Conservation (phyloP, 2,797 vertebrate genomes). For the Halcyon smyrnensis region DNA sequence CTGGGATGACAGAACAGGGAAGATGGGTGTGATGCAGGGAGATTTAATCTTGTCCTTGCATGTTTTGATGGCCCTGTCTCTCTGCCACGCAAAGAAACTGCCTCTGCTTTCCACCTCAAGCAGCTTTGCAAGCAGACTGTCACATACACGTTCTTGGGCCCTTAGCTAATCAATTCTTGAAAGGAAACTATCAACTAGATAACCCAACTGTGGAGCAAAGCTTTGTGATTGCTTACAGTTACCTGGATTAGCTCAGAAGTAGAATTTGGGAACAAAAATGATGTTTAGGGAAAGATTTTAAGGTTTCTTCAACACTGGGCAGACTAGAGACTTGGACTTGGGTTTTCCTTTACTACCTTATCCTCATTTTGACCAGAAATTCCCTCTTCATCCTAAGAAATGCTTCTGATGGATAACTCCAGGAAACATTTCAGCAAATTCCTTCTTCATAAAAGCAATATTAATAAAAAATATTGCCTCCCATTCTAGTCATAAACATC, state of each 20-base stretch:
- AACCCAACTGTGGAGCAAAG: neutral
- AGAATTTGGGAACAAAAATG: neutral
- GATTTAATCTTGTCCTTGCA: neutral
- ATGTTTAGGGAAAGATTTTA: neutral
- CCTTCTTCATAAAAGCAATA: neutral
- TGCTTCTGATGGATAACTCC: neutral
- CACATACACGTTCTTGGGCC: rapidly evolving
- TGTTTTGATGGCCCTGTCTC: neutral
- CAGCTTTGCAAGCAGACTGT: neutral
- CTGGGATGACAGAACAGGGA: neutral
- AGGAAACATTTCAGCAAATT: neutral
- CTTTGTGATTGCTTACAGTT: neutral
- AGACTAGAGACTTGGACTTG: neutral
- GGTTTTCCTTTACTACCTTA: neutral
- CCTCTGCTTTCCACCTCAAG: neutral
- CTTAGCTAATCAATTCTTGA: neutral
- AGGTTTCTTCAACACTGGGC: neutral
- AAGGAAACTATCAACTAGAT: neutral
- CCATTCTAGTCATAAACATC: neutral
- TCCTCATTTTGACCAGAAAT: neutral
- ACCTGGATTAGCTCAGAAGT: neutral
- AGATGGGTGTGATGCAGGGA: neutral
- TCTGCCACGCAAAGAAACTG: neutral
- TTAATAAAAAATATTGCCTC: neutral
- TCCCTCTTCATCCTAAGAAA: neutral